Evolutionary conservation across 2,888 invertebrate species (phyloP), one percentile per base, ranked within the genome.

Genomic region (Argynnis bischoffii): DNA sequence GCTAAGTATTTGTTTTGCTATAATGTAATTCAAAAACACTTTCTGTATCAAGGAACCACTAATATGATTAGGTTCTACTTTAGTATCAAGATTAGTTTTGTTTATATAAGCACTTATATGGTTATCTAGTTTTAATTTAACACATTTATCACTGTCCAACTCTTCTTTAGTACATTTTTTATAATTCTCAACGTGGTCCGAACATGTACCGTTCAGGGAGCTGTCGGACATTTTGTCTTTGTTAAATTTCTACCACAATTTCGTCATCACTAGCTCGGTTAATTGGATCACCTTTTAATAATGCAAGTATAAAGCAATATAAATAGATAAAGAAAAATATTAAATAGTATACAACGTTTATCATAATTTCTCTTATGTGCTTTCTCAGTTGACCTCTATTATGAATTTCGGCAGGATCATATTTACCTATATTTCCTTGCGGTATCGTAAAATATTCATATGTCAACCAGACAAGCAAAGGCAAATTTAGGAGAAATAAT

Each of bases 381-480:
- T 94, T 95, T 84, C 96, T 98, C 15, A 98, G 89, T 83, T 97
- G 96, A 0, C 98, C 97, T 71, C 97, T 93, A 82, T 98, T 98
- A 82, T 98, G 97, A 75, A 99, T 99, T 90, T 99, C 99, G 0
- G 97, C 97, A 0, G 99, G 98, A 91, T 99, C 99, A 87, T 96
- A 99, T 16, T 97, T 95, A 11, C 99, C 98, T 78, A 98, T 93
- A 84, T 98, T 98, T 55, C 98, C 98, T 73, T 94, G 93, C 0
- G 98, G 98, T 74, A 97, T 94, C n/a, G 94, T 95, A 60, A 94
- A 92, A 72, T 95, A 95, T 93, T 98, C 97, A 86, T 96, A 97
- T 13, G 95, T 93, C 64, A 98, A 89, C 97, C 97, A 98, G 53
- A 94, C 83, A 57, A 96, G 95, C 94, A 98, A 95, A 47, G 98